phyloP scores from a whole-genome alignment of 1,140 invertebrate species.

The Wiebesia pumilae region DNA sequence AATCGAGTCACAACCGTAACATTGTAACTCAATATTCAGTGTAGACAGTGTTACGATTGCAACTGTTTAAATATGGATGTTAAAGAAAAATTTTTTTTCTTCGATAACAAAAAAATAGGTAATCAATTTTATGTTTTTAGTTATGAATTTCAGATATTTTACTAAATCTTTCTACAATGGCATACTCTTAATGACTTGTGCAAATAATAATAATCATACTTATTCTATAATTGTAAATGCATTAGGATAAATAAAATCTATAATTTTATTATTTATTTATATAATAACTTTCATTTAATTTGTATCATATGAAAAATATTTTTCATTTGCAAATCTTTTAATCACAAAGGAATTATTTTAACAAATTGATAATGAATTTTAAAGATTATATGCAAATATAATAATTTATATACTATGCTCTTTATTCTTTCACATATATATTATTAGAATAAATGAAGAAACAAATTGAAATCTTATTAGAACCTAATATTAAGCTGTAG shows the following conservation, averaged over 20 bases:
- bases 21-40: not conserved
- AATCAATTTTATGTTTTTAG: not conserved
- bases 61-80: not conserved
- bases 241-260: not conserved
- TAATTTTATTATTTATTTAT: no score
- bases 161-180: not conserved
- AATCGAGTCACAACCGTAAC: not conserved
- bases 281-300: no score
- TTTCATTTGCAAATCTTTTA: no score
- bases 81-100: not conserved
- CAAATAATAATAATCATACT: not conserved
- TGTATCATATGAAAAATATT: no score
- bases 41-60: not conserved
- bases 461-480: no score
- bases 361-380: no score
- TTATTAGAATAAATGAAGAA: no score
- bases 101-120: not conserved
- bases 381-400: no score
- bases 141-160: not conserved
- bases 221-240: not conserved
- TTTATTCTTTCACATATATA: no score
- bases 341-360: no score
- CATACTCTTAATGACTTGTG: not conserved
- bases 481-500: no score
- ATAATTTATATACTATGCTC: no score